Evolutionary conservation across 2,888 invertebrate species (phyloP), one percentile per base, ranked within the genome.

Genomic region (Mellilla xanthometata): DNA sequence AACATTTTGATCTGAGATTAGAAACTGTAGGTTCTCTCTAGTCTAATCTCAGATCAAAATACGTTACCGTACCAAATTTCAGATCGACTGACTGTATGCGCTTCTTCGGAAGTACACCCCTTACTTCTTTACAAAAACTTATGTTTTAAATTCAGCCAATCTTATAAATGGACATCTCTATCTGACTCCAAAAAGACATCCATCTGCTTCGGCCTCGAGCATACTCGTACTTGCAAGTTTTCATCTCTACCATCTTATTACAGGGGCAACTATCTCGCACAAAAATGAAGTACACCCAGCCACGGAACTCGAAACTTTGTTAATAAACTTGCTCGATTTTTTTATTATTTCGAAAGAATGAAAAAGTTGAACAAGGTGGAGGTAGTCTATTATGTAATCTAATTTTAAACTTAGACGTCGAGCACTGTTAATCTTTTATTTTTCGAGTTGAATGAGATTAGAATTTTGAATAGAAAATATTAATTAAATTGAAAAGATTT

Each of bases 151-250:
- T 9, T 27, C 15, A 4, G 13, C 29, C 29, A 39, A 29, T 39
- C 19, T 30, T 8, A 24, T 3, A 10, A 10, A 34, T 34, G 4
- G 9, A 9, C 19, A 3, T 13, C 65, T 60, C 41, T 49, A 56
- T 55, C 49, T 60, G 47, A 52, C 29, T 47, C 36, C 47, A 31
- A 62, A 52, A 60, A 56, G 54, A 50, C 49, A 54, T 58, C 62
- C 63, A 62, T 41, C 40, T 65, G 51, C 61, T 56, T 46, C 44
- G 39, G 47, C 56, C 56, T 56, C 48, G 36, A 36, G 62, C 52
- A 59, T 64, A 56, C 60, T 65, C 59, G 6, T 8, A 6, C 60
- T 65, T 60, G 6, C 24, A 6, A 28, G 32, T 12, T 22, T 11
- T 9, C 27, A 36, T 27, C 31, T 12, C 29, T 11, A 35, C 28